Conservation (phyloP, 1,140 invertebrate genomes). For the Drosophila nasuta region DNA sequence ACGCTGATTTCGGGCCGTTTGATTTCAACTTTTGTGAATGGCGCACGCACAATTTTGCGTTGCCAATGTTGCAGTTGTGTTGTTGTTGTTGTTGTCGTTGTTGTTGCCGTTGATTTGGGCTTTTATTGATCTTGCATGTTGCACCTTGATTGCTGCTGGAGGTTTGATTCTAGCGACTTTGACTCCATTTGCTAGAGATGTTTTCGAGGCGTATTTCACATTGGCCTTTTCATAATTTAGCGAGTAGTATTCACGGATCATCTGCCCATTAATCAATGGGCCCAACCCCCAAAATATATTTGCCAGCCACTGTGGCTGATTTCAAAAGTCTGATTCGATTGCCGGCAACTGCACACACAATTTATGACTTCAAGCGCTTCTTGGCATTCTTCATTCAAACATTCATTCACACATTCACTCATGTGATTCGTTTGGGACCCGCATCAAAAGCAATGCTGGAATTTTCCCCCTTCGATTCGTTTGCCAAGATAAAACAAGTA, state of each 20-base stretch:
- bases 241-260: neutral
- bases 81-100: conserved; percentile 29
- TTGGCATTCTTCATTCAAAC: conserved; percentile 6
- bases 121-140: conserved; percentile 62
- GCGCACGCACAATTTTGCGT: conserved; percentile 51
- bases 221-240: conserved; percentile 26
- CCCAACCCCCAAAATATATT: conserved; percentile 42
- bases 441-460: conserved; percentile 55
- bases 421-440: conserved; percentile 28
- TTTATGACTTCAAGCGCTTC: conserved; percentile 41
- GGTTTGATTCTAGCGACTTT: conserved; percentile 33
- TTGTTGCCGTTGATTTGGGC: conserved; percentile 12
- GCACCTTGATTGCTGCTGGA: conserved; percentile 54
- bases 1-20: conserved; percentile 41
- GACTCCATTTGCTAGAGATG: conserved; percentile 6
- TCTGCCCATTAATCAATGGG: conserved; percentile 44
- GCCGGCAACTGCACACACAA: conserved; percentile 44
- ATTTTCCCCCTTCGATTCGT: conserved; percentile 26
- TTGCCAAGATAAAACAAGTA: conserved; percentile 4
- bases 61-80: conserved; percentile 47
- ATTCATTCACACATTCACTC: neutral
- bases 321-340: conserved; percentile 13
- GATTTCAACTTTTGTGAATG: conserved; percentile 44
- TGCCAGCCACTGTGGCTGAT: conserved; percentile 8
- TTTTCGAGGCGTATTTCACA: conserved; percentile 10